Evolutionary conservation across 2,797 vertebrate species (phyloP).

Genomic region (Melanotaenia maccullochi): DNA sequence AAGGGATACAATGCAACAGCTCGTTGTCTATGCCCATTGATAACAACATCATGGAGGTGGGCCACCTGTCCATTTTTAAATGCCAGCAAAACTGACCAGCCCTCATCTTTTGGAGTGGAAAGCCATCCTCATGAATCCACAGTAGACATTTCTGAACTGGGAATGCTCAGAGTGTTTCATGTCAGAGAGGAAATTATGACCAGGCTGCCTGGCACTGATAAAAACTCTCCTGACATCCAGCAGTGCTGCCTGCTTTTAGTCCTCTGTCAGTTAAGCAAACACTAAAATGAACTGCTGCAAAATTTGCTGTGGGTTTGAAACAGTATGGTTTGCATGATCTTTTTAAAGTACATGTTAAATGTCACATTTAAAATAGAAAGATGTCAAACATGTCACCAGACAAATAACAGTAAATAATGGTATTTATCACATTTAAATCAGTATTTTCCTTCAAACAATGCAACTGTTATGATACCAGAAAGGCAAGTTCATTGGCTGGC

Average conservation of each 20-base stretch:
- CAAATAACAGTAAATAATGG: not conserved
- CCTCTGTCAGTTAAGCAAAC: slow-evolving; percentile 43
- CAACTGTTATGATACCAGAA: too few species aligned
- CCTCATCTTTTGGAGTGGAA: slow-evolving; percentile 32
- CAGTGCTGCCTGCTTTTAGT: slow-evolving; percentile 37
- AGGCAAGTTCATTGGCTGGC: too few species aligned
- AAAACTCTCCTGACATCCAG: slow-evolving; percentile 53
- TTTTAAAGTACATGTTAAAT: not conserved
- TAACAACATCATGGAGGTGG: slow-evolving; percentile 56
- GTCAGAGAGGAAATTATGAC: slow-evolving; percentile 63
- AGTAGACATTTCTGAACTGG: slow-evolving; percentile 27
- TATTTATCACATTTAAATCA: too few species aligned
- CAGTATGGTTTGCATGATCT: not conserved
- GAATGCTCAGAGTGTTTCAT: slow-evolving; percentile 48
- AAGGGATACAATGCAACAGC: slow-evolving; percentile 41
- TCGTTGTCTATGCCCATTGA: slow-evolving; percentile 51
- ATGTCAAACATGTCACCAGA: not conserved
- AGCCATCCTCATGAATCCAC: slow-evolving; percentile 29
- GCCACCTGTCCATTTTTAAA: slow-evolving; percentile 65
- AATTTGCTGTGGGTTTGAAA: not conserved
- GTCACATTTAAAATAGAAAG: not conserved
- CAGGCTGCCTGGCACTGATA: slow-evolving; percentile 52
- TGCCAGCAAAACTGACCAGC: slow-evolving; percentile 33
- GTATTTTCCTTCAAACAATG: too few species aligned
- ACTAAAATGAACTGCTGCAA: not conserved